phyloP scores from a whole-genome alignment of 2,113 vertebrate species.

The Gnathonemus longibarbis region DNA sequence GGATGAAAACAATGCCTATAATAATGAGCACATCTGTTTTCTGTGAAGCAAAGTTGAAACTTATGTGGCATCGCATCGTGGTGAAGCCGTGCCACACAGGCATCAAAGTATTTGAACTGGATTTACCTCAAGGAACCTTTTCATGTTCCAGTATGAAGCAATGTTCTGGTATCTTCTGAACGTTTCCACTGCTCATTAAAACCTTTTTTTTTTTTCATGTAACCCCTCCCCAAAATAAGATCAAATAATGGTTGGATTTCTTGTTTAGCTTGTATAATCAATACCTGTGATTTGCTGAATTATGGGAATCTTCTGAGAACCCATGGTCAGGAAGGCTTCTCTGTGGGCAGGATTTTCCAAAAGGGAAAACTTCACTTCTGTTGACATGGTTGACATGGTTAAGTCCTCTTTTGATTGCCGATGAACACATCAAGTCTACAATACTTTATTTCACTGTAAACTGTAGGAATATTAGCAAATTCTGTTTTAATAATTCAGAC shows the following conservation, averaged over 20 bases:
- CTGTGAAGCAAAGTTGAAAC: conserved; percentile 49
- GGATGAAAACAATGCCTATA: conserved; percentile 45
- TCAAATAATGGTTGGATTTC: background rate
- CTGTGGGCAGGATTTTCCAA: conserved; percentile 12
- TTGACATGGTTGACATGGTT: conserved; percentile 23
- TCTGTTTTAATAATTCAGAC: background rate
- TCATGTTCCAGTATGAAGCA: background rate
- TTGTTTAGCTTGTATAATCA: background rate
- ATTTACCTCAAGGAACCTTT: conserved; percentile 13
- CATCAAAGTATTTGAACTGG: conserved; percentile 31
- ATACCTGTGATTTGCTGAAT: background rate
- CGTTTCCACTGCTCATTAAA: background rate
- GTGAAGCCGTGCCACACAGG: conserved; percentile 41
- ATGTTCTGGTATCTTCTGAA: conserved; percentile 6
- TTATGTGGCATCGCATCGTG: conserved; percentile 39
- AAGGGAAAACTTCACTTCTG: conserved; percentile 19
- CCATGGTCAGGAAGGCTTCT: background rate
- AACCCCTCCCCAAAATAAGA: background rate
- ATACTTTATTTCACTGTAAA: background rate
- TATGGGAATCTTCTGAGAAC: background rate
- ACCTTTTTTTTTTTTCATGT: background rate
- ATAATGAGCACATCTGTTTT: conserved; percentile 59
- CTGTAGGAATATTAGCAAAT: background rate
- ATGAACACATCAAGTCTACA: background rate
- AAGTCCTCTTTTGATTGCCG: conserved; percentile 11